Base-by-base conservation (phyloP, 2,888 invertebrate genomes). In the Thera obeliscata region DNA sequence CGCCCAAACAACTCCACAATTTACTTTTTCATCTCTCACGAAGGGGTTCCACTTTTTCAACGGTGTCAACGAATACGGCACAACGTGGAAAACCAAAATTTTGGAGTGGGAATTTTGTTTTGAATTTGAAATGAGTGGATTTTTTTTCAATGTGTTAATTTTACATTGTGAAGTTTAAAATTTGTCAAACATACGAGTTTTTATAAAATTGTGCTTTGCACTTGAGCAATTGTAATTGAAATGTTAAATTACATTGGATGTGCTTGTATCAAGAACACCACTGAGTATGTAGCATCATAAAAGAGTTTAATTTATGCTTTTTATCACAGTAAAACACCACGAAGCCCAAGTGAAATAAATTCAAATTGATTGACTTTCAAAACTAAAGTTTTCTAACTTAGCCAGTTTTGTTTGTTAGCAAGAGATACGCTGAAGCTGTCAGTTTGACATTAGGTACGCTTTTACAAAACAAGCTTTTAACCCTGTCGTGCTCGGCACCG, bases 11-110 rank as follows among this genome's bases (percentile, higher is more conserved):
- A 38, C 55, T 12, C 55, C 54, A 46, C 66, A 82, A 80, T 83
- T 81, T 78, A 79, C 78, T 81, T 83, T 82, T 82, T 81, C 78
- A 75, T 79, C 77, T 75, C 74, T 74, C 75, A 73, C 72, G 64
- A 72, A 76, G 71, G 70, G 71, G 74, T 71, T 77, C 77, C 74
- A 76, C 78, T 80, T 75, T 80, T 81, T 41, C 49, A 12, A 46
- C 48, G 12, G 48, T 48, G 63, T 56, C 63, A 67, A 56, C 9
- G 36, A 33, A 46, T 56, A 49, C 55, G n/a, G 7, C 11, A 38
- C 54, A 55, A 48, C 35, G 35, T 58, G 12, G 59, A 58, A 62
- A 62, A 67, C 55, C 48, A 56, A 64, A 55, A 46, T 63, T 63
- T 56, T 8, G 36, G 11, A 52, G 41, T 50, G 49, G 12, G 38